Evolutionary conservation across 30 jellyfish, hydroid and myxozoan species (phyloP).

Genomic region (Aurelia aurita): DNA sequence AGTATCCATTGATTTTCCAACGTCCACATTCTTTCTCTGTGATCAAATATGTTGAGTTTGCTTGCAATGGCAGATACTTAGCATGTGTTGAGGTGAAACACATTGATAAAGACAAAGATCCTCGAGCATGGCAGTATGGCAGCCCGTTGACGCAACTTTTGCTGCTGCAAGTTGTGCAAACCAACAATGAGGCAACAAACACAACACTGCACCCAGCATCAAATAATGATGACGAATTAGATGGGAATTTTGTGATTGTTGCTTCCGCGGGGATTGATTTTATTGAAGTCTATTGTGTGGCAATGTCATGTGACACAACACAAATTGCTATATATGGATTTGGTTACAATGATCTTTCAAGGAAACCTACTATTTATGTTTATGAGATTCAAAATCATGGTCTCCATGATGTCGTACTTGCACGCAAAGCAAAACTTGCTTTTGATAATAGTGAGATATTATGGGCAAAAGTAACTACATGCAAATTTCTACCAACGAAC

Average conservation of each 20-base stretch:
- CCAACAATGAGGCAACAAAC: neutral
- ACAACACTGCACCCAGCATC: neutral
- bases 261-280: slow-evolving; percentile 44
- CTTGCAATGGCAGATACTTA: slow-evolving; percentile 57
- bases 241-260: slow-evolving; percentile 15
- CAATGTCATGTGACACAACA: slow-evolving; percentile 46
- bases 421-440: slow-evolving; percentile 27
- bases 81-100: slow-evolving; percentile 41
- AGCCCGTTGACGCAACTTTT: slow-evolving; percentile 36
- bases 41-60: slow-evolving; percentile 29
- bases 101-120: neutral
- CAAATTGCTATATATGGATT: slow-evolving; percentile 59
- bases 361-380: slow-evolving; percentile 50
- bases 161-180: neutral
- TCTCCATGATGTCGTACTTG: neutral
- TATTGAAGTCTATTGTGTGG: slow-evolving; percentile 39
- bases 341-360: slow-evolving; percentile 35
- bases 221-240: neutral
- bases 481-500: slow-evolving; percentile 45
- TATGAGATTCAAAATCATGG: slow-evolving; percentile 17
- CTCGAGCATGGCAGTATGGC: slow-evolving; percentile 5
- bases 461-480: slow-evolving; percentile 43
- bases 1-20: too few relatives aligned
- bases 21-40: neutral
- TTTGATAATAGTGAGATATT: slow-evolving; percentile 32